Percentiles rank a stretch among this genome's conserved stretches.
Evolutionary conservation across 2,888 invertebrate genomes (phyloP).

Genomic region (Idaea dimidiata): DNA sequence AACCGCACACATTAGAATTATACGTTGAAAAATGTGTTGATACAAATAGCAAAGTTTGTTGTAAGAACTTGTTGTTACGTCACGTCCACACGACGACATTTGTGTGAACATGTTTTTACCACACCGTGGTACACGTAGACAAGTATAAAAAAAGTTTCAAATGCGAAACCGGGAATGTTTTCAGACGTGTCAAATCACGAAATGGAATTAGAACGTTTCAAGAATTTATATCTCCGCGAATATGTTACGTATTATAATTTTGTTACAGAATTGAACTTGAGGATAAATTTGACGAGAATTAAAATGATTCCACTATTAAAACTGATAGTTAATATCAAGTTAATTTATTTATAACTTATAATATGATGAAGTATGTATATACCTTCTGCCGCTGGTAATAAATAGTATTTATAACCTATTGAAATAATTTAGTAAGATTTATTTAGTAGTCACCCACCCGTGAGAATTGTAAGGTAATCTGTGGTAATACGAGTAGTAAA

Average conservation of each 20-base stretch:
- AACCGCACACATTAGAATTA: constrained; percentile 13
- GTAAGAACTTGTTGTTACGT: constrained; percentile 13
- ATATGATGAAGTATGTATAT: background rate
- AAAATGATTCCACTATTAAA: background rate
- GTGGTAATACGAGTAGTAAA: too few species aligned
- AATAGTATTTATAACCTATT: too few species aligned
- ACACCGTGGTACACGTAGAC: background rate
- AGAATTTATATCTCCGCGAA: background rate
- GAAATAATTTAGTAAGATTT: too few species aligned
- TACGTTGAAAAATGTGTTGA: constrained; percentile 12
- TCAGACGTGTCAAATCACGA: background rate
- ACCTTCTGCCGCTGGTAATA: background rate
- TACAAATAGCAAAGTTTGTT: constrained; percentile 8
- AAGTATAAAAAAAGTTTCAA: background rate
- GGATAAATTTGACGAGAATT: background rate
- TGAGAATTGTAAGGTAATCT: too few species aligned
- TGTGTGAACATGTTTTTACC: background rate
- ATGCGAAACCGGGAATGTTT: background rate
- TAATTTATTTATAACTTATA: background rate
- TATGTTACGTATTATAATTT: background rate
- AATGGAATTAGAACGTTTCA: background rate
- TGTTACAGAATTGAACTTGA: background rate
- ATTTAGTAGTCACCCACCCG: too few species aligned
- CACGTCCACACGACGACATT: background rate
- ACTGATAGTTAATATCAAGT: background rate